Evolutionary conservation across 2,113 vertebrate genomes (phyloP).

Genomic region (Hippoglossus stenolepis): DNA sequence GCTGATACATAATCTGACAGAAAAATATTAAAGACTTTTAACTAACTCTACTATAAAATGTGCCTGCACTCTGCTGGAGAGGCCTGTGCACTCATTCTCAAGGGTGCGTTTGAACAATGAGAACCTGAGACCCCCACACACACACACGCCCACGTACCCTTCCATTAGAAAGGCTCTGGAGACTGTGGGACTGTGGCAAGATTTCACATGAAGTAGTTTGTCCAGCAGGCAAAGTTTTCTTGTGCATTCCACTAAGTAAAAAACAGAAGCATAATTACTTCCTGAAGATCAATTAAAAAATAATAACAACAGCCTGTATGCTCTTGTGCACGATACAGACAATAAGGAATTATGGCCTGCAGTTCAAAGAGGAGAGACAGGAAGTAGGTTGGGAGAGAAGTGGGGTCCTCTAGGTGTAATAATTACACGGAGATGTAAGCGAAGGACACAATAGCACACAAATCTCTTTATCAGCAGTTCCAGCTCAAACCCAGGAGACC

Average conservation of each 20-base stretch:
- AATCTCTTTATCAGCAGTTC: constrained; percentile 69
- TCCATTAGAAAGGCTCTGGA: constrained; percentile 45
- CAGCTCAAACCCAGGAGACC: constrained; percentile 54
- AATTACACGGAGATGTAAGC: constrained; percentile 45
- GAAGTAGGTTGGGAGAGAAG: constrained; percentile 33
- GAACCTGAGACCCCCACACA: neutral
- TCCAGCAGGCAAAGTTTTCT: constrained; percentile 46
- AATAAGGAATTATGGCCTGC: constrained; percentile 7
- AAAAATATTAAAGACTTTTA: neutral
- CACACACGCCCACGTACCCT: constrained; percentile 21
- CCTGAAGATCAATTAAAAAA: constrained; percentile 55
- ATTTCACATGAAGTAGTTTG: constrained; percentile 39
- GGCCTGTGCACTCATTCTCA: neutral
- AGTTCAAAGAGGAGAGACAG: constrained; percentile 37
- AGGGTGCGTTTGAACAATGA: constrained; percentile 5
- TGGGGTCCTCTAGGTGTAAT: constrained; percentile 40
- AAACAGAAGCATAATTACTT: constrained; percentile 59
- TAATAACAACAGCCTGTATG: neutral
- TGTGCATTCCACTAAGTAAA: constrained; percentile 42
- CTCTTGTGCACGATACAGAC: constrained; percentile 15
- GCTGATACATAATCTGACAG: neutral
- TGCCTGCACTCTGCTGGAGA: constrained; percentile 16
- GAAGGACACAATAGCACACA: constrained; percentile 59
- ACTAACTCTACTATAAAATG: neutral
- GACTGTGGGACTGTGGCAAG: constrained; percentile 19